phyloP scores from a whole-genome alignment of 2,113 vertebrate genomes.

The Chaetura pelagica region DNA sequence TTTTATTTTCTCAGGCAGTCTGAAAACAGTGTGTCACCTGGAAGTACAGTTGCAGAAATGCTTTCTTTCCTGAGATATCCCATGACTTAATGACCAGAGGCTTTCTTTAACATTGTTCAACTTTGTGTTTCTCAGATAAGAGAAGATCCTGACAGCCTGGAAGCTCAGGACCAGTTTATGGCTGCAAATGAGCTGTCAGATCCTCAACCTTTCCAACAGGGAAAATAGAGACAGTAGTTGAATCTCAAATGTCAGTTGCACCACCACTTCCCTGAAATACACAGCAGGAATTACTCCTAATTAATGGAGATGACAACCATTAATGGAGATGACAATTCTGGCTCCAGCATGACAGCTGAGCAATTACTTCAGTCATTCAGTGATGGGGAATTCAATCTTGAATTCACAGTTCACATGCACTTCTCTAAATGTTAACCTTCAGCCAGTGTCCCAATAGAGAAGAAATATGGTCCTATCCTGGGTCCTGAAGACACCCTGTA shows the following conservation, averaged over 20 bases:
- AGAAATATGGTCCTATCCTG: neutral
- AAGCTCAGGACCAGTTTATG: neutral
- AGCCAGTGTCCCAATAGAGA: neutral
- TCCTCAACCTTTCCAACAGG: neutral
- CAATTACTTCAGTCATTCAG: neutral
- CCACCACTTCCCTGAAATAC: neutral
- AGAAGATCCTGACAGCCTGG: neutral
- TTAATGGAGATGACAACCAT: neutral
- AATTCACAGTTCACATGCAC: neutral
- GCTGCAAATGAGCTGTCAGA: neutral
- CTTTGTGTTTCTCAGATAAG: neutral
- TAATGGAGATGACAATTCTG: neutral
- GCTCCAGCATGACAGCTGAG: neutral
- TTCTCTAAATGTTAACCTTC: neutral
- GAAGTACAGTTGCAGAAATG: neutral
- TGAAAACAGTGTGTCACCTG: neutral
- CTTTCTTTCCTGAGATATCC: neutral
- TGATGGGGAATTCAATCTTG: neutral
- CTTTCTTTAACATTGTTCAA: neutral
- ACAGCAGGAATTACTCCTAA: neutral
- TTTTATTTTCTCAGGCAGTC: neutral
- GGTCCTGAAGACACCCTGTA: neutral
- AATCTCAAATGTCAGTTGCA: neutral
- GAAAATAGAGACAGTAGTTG: neutral
- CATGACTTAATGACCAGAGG: neutral